These are phyloP conservation scores for Melinaea menophilus DNA, from an alignment of 2,888 invertebrate species.

Conservation along the genomic window DNA sequence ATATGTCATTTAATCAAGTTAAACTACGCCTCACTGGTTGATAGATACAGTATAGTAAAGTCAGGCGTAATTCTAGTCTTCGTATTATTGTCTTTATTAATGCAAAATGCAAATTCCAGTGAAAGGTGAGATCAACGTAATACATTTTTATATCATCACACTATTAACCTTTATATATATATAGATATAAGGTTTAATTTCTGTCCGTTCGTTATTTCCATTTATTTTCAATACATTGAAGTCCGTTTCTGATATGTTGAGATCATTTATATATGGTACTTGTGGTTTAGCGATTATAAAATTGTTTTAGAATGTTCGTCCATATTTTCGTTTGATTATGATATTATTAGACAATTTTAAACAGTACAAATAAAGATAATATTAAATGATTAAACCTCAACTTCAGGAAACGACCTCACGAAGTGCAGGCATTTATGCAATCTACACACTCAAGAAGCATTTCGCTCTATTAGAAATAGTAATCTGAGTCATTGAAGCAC, in stretches of 20 bases:
- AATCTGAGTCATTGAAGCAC: too few species aligned
- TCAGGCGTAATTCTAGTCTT: conserved; percentile 28
- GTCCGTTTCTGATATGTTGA: background rate
- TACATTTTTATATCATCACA: conserved; percentile 18
- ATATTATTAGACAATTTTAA: too few species aligned
- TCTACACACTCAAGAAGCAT: too few species aligned
- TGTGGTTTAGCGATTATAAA: background rate
- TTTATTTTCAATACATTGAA: background rate
- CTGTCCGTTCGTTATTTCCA: background rate
- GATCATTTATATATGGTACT: background rate
- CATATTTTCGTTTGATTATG: too few species aligned
- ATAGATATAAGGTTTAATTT: background rate
- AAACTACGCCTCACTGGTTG: background rate
- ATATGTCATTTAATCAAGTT: background rate
- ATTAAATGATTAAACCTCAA: too few species aligned
- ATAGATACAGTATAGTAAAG: background rate
- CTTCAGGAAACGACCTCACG: too few species aligned
- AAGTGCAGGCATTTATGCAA: too few species aligned
- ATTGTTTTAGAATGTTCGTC: background rate
- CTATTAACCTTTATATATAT: conserved; percentile 15
- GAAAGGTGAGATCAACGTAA: conserved; percentile 32
- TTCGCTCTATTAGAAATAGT: too few species aligned
- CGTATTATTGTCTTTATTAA: conserved; percentile 36
- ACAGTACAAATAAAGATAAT: too few species aligned
- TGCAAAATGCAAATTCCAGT: conserved; percentile 32